These are phyloP conservation scores for Ancistrus triradiatus DNA, from an alignment of 2,113 vertebrate genomes.

Conservation along the genomic window DNA sequence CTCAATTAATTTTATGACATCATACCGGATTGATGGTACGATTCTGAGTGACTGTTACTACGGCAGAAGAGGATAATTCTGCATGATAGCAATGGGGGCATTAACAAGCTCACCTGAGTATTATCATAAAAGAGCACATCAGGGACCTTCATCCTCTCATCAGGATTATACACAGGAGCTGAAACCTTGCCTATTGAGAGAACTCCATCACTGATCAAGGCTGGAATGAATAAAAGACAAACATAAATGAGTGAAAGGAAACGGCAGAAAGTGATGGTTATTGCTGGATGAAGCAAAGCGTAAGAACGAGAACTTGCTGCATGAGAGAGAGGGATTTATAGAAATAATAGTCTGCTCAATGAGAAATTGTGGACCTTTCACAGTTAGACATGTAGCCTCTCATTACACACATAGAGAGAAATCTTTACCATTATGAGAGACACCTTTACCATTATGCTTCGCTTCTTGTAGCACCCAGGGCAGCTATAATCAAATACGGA, in stretches of 20 bases:
- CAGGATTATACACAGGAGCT: constrained; percentile 72
- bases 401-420: constrained; percentile 1
- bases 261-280: not conserved
- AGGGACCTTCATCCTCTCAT: constrained; percentile 89
- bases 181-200: constrained; percentile 82
- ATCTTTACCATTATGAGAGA: too few relatives aligned
- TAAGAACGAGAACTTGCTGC: not conserved
- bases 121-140: constrained; percentile 97
- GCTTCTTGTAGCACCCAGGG: not conserved
- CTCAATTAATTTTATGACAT: too few relatives aligned
- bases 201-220: constrained; percentile 74
- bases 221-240: constrained; percentile 56
- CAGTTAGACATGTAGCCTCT: not conserved
- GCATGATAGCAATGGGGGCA: not conserved
- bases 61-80: not conserved
- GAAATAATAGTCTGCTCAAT: not conserved
- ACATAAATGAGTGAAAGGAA: not conserved
- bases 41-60: not conserved
- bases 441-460: constrained; percentile 6
- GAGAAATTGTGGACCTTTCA: constrained; percentile 15
- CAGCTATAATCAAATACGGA: constrained; percentile 12
- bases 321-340: not conserved
- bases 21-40: not conserved
- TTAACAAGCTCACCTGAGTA: constrained; percentile 73
- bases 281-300: not conserved